A percentile compares a stretch with the other conserved stretches of the same genome.
phyloP scores from a whole-genome alignment of 2,113 vertebrate species.

The Mustelus asterias region DNA sequence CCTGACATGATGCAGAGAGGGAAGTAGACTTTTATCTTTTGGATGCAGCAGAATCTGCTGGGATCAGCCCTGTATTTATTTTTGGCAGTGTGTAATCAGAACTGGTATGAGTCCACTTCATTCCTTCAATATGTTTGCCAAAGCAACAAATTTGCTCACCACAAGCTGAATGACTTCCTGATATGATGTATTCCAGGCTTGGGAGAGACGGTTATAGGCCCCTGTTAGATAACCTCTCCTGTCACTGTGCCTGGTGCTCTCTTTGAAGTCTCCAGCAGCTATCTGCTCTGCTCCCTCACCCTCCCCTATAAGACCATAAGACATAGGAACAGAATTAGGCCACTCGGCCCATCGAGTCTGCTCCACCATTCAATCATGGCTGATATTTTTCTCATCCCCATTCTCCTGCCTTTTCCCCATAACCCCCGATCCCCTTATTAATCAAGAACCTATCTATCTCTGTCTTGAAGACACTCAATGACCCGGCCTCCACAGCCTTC shows the following conservation, averaged over 20 bases:
- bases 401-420: no score
- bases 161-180: slow-evolving; percentile 15
- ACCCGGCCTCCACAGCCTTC: no score
- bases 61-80: not conserved
- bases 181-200: not conserved
- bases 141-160: not conserved
- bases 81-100: not conserved
- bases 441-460: no score
- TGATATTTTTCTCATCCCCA: no score
- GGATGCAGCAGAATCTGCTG: not conserved
- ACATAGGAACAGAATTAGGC: no score
- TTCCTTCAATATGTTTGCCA: not conserved
- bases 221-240: not conserved
- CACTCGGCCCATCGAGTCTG: no score
- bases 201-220: not conserved
- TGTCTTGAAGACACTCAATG: no score
- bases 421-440: no score
- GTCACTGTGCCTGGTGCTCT: not conserved
- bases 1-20: not conserved
- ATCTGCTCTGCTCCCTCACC: not conserved
- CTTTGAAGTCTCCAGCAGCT: not conserved
- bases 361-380: no score
- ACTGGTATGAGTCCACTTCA: not conserved
- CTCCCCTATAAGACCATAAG: no score
- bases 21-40: not conserved